Conservation (phyloP, 2,888 invertebrate genomes). For the Seira sanloemensis region DNA sequence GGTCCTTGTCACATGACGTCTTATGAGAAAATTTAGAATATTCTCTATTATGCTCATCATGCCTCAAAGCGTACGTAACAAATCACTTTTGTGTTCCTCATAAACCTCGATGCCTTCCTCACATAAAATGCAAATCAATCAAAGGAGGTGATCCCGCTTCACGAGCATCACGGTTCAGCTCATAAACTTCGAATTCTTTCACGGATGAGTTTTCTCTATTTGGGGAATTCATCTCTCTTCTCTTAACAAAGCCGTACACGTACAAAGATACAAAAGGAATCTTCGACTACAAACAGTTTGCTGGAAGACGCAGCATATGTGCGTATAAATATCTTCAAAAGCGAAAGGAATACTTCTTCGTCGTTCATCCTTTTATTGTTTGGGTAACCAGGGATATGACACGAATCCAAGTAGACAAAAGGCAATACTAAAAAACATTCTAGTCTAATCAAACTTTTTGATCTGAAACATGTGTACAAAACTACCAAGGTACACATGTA, state of each 20-base stretch:
- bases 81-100: too few relatives aligned
- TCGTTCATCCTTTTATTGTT: neutral
- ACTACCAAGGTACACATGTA: constrained; percentile 64
- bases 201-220: too few relatives aligned
- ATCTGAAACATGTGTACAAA: constrained; percentile 65
- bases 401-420: neutral
- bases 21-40: too few relatives aligned
- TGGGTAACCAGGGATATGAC: neutral
- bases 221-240: neutral
- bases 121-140: constrained; percentile 54
- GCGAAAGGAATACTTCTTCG: neutral
- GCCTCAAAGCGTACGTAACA: too few relatives aligned
- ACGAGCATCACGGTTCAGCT: too few relatives aligned
- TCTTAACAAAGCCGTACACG: neutral
- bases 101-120: too few relatives aligned
- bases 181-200: too few relatives aligned
- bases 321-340: too few relatives aligned
- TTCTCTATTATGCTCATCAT: too few relatives aligned
- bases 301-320: too few relatives aligned
- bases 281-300: too few relatives aligned
- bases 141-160: constrained; percentile 28
- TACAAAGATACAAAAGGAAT: neutral
- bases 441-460: constrained; percentile 61
- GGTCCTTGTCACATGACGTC: too few relatives aligned
- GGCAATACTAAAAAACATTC: constrained; percentile 18